Percentiles rank a stretch among this genome's conserved stretches.
phyloP scores from a whole-genome alignment of 2,888 invertebrate genomes.

The Deilephila elpenor region DNA sequence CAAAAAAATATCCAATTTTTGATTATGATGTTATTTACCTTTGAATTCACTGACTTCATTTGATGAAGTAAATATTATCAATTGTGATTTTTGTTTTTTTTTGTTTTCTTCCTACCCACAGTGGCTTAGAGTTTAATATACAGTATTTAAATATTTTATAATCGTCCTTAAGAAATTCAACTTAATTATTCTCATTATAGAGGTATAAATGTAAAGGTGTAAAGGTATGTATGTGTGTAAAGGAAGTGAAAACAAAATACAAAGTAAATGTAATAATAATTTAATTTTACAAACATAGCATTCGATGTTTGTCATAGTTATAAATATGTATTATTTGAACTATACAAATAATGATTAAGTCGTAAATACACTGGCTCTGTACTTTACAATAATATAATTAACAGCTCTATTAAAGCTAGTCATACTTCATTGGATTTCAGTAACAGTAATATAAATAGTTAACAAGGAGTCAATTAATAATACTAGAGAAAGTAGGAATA shows the following conservation, averaged over 20 bases:
- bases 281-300: constrained; percentile 79
- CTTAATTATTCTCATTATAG: too few relatives aligned
- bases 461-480: constrained; percentile 77
- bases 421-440: constrained; percentile 77
- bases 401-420: constrained; percentile 81
- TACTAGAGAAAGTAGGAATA: constrained; percentile 78
- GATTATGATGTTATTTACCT: too few relatives aligned
- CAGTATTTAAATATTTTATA: too few relatives aligned
- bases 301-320: constrained; percentile 71
- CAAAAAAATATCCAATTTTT: too few relatives aligned
- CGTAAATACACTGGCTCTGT: constrained; percentile 83
- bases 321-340: constrained; percentile 82
- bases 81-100: too few relatives aligned
- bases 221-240: constrained; percentile 3
- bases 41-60: too few relatives aligned
- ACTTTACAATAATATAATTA: constrained; percentile 81
- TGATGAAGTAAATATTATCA: too few relatives aligned
- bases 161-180: too few relatives aligned
- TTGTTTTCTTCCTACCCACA: too few relatives aligned
- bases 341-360: constrained; percentile 83
- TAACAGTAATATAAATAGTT: constrained; percentile 83
- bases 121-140: too few relatives aligned
- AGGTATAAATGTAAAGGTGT: too few relatives aligned
- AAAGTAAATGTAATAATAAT: constrained; percentile 77
- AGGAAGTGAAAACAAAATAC: constrained; percentile 46